Base-by-base conservation (phyloP, 30 jellyfish, hydroid and myxozoan species). In the Sanderia malayensis region DNA sequence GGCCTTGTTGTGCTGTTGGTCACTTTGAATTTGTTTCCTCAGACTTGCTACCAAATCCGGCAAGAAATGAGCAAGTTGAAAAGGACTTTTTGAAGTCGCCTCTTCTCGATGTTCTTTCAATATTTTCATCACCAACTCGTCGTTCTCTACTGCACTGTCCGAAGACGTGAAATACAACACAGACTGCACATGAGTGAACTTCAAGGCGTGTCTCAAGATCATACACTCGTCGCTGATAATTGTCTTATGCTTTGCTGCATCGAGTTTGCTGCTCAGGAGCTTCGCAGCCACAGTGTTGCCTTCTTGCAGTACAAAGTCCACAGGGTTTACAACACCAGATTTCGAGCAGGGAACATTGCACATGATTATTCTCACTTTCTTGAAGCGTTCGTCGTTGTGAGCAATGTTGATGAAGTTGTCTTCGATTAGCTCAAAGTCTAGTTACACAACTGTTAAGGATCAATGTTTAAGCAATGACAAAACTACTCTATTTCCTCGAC, bases 271-370 rank as follows among this genome's bases (percentile, higher is more conserved):
- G 10, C 63, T 37, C 24, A 84, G 89, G 18, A 66, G 59, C 61
- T 70, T 67, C 8, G 89, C 89, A 30, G 89, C 80, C n/a, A n/a
- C n/a, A 11, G 28, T 80, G 61, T 68, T 67, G 15, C 95, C 89
- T 58, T 84, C 95, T 58, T 84, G 88, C 64, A 84, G 37, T 1
- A 84, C 78, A 45, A 73, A 84, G 58, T 84, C 95, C 8, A 74
- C 95, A 0, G 86, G 85, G 58, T 75, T 84, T 44, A 84, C 88
- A 17, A 84, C 95, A 22, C 76, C 95, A 2, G 89, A 74, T 44
- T 84, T 84, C 11, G 95, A 84, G 31, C 95, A 84, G 1, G 90
- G 83, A 23, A 76, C 88, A 27, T 84, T 84, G 71, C 95, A 84
- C 61, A 84, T 23, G 67, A 84, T 76, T 0, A 84, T 58, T 20